phyloP scores from a whole-genome alignment of 2,888 invertebrate genomes.

The Uropetala carovei region DNA sequence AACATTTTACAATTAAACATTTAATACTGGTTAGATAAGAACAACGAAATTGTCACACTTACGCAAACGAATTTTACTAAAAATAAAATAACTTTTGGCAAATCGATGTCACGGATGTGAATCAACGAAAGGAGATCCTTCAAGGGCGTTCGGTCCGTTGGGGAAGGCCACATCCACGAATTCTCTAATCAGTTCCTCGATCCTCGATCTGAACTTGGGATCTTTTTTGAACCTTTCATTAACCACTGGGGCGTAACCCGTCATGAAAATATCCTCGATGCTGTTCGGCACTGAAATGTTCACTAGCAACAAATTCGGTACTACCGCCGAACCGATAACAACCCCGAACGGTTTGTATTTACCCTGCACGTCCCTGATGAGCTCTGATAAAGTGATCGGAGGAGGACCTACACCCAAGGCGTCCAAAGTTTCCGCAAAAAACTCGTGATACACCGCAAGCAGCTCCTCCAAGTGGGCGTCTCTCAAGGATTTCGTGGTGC shows the following conservation, averaged over 20 bases:
- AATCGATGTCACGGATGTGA: too few species aligned
- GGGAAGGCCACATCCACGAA: constrained; percentile 24
- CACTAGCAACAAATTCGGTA: neutral
- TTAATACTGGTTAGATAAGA: too few species aligned
- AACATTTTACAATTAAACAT: too few species aligned
- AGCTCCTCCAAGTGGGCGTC: constrained; percentile 17
- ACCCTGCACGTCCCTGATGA: neutral
- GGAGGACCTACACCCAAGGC: neutral
- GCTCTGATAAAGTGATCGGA: neutral
- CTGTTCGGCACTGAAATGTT: neutral
- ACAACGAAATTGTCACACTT: too few species aligned
- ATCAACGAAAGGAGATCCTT: neutral
- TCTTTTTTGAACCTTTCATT: neutral
- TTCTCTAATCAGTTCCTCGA: constrained; percentile 26
- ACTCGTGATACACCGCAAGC: neutral
- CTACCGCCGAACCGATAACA: neutral
- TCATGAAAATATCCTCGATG: neutral
- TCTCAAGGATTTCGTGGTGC: constrained; percentile 48
- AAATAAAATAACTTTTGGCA: too few species aligned
- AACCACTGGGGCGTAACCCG: neutral
- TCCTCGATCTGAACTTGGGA: constrained; percentile 15
- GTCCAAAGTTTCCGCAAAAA: neutral
- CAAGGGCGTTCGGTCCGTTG: neutral
- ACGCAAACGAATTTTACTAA: too few species aligned
- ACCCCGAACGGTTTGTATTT: constrained; percentile 34